Conservation (phyloP, 1,140 invertebrate genomes). For the Habropoda laboriosa region DNA sequence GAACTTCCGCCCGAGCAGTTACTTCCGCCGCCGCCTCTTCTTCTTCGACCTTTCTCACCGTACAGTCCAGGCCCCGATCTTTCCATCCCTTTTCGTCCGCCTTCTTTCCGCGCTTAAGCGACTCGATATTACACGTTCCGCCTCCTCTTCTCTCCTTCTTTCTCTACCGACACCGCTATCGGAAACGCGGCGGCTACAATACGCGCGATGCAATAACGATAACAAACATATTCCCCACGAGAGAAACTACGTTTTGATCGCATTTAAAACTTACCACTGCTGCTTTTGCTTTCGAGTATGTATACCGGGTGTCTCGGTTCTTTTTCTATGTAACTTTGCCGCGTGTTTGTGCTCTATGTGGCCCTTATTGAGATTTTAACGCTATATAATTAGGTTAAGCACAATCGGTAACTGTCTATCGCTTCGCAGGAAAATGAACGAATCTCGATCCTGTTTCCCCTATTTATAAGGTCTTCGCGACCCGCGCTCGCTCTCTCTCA, state of each 20-base stretch:
- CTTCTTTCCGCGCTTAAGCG: conserved; percentile 21
- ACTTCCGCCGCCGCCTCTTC: conserved; percentile 47
- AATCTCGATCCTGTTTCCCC: too few species aligned
- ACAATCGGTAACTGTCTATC: too few species aligned
- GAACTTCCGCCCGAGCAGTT: conserved; percentile 70
- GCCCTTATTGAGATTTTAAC: too few species aligned
- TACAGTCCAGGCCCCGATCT: neutral
- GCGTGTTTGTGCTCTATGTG: too few species aligned
- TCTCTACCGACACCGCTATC: neutral
- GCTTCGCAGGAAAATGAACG: too few species aligned
- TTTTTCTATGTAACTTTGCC: too few species aligned
- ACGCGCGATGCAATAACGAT: conserved; percentile 9
- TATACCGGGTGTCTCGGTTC: too few species aligned
- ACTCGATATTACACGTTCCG: conserved; percentile 50
- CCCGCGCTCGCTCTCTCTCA: too few species aligned
- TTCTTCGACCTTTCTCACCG: conserved; percentile 17
- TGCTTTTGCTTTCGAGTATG: neutral
- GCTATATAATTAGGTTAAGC: too few species aligned
- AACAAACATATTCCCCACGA: neutral
- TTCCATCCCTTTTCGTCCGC: conserved; percentile 13
- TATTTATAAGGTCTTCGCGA: too few species aligned
- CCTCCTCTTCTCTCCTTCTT: neutral
- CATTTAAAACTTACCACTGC: neutral
- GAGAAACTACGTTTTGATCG: neutral
- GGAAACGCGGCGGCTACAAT: neutral